These are phyloP conservation scores for Lycopodina hypogea DNA, from an alignment of 37 sponge, comb jelly and placozoan species.

Conservation along the genomic window DNA sequence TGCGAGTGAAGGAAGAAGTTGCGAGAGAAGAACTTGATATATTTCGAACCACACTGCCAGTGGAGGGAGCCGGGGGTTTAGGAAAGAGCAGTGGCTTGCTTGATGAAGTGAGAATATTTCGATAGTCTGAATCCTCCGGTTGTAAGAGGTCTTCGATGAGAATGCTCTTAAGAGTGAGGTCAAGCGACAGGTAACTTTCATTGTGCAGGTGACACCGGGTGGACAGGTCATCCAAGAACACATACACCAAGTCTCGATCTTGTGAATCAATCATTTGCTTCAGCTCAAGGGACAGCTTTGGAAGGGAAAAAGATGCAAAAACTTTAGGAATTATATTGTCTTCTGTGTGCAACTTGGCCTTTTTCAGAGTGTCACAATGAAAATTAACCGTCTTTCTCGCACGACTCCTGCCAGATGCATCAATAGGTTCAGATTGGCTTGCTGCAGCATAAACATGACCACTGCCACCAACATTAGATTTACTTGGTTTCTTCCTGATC, in stretches of 20 bases:
- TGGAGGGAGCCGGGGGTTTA: conserved; percentile 30
- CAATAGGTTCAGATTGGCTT: background rate
- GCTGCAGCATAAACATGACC: background rate
- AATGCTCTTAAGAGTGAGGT: conserved; percentile 72
- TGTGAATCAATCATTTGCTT: conserved; percentile 37
- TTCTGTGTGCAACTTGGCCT: background rate
- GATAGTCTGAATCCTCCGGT: conserved; percentile 64
- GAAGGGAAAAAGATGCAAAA: conserved; percentile 58
- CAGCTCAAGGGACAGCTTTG: conserved; percentile 59
- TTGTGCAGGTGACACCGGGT: conserved; percentile 22
- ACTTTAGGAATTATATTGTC: conserved; percentile 26
- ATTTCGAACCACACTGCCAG: conserved; percentile 8
- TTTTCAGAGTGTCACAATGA: background rate
- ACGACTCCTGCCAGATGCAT: background rate
- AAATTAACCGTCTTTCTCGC: conserved; percentile 1
- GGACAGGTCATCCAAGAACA: conserved; percentile 66
- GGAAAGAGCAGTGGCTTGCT: conserved; percentile 57
- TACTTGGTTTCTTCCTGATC: conserved; percentile 10
- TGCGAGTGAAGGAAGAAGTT: conserved; percentile 10
- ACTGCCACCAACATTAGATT: background rate
- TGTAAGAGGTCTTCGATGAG: conserved; percentile 84
- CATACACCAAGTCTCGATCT: conserved; percentile 51
- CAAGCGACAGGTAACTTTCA: conserved; percentile 40
- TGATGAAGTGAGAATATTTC: conserved; percentile 73
- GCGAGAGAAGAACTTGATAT: background rate